Evolutionary conservation across 2,113 vertebrate genomes (phyloP), one percentile per base, ranked within the genome.

Genomic region (Sapayoa aenigma): DNA sequence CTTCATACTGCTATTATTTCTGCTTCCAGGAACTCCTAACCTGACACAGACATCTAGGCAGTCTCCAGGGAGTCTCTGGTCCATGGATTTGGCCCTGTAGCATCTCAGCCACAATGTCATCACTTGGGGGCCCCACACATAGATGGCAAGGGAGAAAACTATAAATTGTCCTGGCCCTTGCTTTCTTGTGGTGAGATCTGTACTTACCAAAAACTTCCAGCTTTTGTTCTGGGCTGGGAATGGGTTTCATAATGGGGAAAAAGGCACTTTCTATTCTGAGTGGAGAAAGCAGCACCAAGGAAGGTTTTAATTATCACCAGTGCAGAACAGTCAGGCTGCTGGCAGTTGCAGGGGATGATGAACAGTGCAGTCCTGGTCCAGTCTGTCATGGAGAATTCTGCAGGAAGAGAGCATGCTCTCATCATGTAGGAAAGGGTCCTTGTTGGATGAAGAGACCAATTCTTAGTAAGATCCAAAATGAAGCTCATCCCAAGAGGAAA

Each of bases 101-200:
- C 66, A 62, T 90, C 73, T 75, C 77, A 84, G 84, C 65, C 87
- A 75, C 30, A 2, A 3, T 80, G 60, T 92, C 94, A 78, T 75
- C 59, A 17, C 81, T 71, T 9, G 67, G 52, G 69, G 95, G 84
- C 90, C 92, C 58, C 93, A 93, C 93, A 96, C 87, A 16, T 59
- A 73, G 93, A 94, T 75, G 44, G 90, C 66, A 89, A 60, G 44
- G 37, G 63, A 95, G 58, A 66, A 89, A 94, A 91, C 47, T 67
- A 72, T 78, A 65, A 93, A 87, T 72, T 18, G 53, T 63, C 39
- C 80, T 89, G 80, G 63, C 39, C 93, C 17, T 39, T 84, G 77
- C 92, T 93, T 96, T 96, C 60, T 93, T 96, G 93, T 96, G 95
- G 93, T 42, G 33, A 60, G 35, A 78, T 78, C 81, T 96, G 60